Evolutionary conservation across 2,888 invertebrate genomes (phyloP).

Genomic region (Hyposoter didymator): DNA sequence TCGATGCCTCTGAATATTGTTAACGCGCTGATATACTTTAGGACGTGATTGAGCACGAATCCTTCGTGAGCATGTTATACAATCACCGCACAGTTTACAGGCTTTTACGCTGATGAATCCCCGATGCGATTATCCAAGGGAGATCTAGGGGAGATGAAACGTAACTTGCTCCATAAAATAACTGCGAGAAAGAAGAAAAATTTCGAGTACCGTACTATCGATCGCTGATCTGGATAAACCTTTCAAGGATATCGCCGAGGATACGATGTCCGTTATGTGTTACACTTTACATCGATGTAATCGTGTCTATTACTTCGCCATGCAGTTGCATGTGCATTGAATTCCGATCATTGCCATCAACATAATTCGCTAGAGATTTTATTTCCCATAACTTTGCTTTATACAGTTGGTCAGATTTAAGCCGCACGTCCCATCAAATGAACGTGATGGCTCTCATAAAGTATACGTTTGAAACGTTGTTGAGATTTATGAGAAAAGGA

Average conservation of each 20-base stretch:
- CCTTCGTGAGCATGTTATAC: not conserved
- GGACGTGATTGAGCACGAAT: not conserved
- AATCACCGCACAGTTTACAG: not conserved
- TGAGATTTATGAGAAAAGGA: not conserved
- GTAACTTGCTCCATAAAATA: not conserved
- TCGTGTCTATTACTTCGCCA: not conserved
- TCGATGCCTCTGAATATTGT: not conserved
- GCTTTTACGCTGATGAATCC: slow-evolving; percentile 2
- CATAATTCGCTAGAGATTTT: not conserved
- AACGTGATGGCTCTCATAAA: not conserved
- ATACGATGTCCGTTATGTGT: slow-evolving; percentile 15
- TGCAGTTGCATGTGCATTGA: not conserved
- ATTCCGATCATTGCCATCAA: not conserved
- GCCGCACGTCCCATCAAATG: not conserved
- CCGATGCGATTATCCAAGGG: not conserved
- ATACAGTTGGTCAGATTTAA: not conserved
- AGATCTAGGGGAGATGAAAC: not conserved
- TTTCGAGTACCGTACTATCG: slow-evolving; percentile 25
- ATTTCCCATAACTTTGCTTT: not conserved
- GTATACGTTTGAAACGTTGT: not conserved
- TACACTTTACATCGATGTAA: slow-evolving; percentile 18
- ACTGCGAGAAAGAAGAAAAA: slow-evolving; percentile 25
- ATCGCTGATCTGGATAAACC: slow-evolving; percentile 25
- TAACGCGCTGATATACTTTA: not conserved
- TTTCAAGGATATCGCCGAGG: slow-evolving; percentile 2